Conservation (phyloP, 2,888 invertebrate species). For the Apeira syringaria region DNA sequence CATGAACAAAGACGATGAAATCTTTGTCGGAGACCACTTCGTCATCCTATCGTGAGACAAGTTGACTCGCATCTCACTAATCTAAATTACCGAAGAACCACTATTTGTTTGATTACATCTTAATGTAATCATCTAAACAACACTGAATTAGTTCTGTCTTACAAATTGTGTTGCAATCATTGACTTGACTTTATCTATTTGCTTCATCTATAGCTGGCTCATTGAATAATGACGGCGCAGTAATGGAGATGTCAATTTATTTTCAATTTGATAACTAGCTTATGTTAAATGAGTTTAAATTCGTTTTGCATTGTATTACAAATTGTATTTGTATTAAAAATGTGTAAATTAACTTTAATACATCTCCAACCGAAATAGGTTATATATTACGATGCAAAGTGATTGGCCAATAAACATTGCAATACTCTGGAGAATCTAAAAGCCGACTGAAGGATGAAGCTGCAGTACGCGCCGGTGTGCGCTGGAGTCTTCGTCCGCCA, state of each 20-base stretch:
- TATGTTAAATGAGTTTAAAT: not conserved
- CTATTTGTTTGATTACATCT: constrained; percentile 16
- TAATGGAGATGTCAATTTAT: constrained; percentile 6
- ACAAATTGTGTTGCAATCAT: constrained; percentile 3
- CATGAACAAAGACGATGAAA: not conserved
- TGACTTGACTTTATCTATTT: not conserved
- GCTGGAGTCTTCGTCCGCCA: too few relatives aligned
- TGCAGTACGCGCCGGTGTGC: too few relatives aligned
- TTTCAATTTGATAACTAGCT: constrained; percentile 1
- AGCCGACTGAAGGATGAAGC: too few relatives aligned
- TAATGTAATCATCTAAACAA: too few relatives aligned
- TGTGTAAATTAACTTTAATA: too few relatives aligned
- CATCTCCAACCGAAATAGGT: too few relatives aligned
- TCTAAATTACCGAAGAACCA: constrained; percentile 12
- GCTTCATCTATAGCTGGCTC: not conserved
- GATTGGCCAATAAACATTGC: too few relatives aligned
- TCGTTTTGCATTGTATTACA: not conserved
- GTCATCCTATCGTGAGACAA: constrained; percentile 1
- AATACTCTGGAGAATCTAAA: too few relatives aligned
- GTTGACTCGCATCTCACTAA: not conserved
- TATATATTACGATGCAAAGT: too few relatives aligned
- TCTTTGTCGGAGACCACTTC: not conserved
- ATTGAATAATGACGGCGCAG: not conserved
- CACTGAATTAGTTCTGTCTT: too few relatives aligned
- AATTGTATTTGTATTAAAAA: too few relatives aligned